Conservation (phyloP, 2,888 invertebrate species). For the Oscheius onirici region DNA sequence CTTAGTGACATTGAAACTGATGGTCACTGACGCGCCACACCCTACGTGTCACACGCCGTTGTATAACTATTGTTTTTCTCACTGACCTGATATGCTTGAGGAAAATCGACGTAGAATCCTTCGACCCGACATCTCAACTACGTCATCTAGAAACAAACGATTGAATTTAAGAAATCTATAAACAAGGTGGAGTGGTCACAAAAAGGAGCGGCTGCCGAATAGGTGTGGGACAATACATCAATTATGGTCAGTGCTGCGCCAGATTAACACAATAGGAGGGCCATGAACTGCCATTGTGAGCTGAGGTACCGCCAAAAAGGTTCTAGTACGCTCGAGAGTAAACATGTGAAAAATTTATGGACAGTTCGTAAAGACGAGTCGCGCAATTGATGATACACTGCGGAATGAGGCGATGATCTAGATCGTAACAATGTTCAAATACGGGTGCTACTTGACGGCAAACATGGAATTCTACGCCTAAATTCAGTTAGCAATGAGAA, state of each 20-base stretch:
- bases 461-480: slow-evolving; percentile 9
- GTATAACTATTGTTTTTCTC: neutral
- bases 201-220: slow-evolving; percentile 21
- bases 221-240: slow-evolving; percentile 29
- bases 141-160: slow-evolving; percentile 16
- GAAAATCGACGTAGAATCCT: slow-evolving; percentile 52
- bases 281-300: slow-evolving; percentile 16
- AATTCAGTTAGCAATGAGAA: slow-evolving; percentile 21
- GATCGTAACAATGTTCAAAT: slow-evolving; percentile 19
- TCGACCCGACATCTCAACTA: slow-evolving; percentile 39
- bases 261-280: slow-evolving; percentile 32
- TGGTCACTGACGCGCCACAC: neutral
- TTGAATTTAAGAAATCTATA: neutral
- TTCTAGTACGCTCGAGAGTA: slow-evolving; percentile 11
- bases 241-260: slow-evolving; percentile 29
- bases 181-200: neutral
- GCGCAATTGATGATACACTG: slow-evolving; percentile 4
- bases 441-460: slow-evolving; percentile 23
- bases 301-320: slow-evolving; percentile 15
- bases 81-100: slow-evolving; percentile 52
- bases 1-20: neutral
- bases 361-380: neutral
- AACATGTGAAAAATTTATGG: neutral
- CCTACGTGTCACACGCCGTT: no score
- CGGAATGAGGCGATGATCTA: slow-evolving; percentile 24